These are phyloP conservation scores for Archilochus colubris DNA, from an alignment of 2,113 vertebrate species.

Conservation along the genomic window DNA sequence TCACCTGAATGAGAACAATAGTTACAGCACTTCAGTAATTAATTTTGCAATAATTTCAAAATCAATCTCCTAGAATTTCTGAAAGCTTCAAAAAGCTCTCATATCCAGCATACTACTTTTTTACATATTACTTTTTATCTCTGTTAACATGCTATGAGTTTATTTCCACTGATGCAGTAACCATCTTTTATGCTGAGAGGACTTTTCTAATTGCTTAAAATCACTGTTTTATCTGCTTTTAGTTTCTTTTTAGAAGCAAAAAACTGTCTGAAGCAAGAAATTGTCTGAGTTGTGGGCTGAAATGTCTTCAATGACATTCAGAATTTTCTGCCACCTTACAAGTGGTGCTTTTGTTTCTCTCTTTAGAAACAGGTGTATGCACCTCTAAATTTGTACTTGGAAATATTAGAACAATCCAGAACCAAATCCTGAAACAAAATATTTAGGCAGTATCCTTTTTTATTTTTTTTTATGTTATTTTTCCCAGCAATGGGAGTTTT, in stretches of 20 bases:
- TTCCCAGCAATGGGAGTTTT: neutral
- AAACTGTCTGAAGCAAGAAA: neutral
- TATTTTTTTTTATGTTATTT: neutral
- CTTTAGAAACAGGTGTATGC: neutral
- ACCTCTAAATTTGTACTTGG: neutral
- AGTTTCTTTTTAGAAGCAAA: neutral
- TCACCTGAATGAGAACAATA: neutral
- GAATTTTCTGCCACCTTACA: neutral
- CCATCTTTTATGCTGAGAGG: neutral
- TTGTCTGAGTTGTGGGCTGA: neutral
- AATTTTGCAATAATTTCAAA: neutral
- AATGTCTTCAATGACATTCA: neutral
- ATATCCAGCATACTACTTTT: neutral
- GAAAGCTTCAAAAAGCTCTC: neutral
- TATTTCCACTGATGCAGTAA: neutral
- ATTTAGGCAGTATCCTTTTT: neutral
- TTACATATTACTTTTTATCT: neutral
- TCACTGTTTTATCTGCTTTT: neutral
- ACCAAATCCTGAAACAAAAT: neutral
- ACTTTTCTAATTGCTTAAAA: neutral
- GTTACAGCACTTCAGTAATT: neutral
- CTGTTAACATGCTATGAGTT: neutral
- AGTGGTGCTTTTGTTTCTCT: neutral
- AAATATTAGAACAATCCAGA: neutral
- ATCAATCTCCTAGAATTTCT: neutral